These are phyloP conservation scores for Sylvilagus floridanus DNA, from an alignment of 2,797 vertebrate genomes.

Conservation along the genomic window DNA sequence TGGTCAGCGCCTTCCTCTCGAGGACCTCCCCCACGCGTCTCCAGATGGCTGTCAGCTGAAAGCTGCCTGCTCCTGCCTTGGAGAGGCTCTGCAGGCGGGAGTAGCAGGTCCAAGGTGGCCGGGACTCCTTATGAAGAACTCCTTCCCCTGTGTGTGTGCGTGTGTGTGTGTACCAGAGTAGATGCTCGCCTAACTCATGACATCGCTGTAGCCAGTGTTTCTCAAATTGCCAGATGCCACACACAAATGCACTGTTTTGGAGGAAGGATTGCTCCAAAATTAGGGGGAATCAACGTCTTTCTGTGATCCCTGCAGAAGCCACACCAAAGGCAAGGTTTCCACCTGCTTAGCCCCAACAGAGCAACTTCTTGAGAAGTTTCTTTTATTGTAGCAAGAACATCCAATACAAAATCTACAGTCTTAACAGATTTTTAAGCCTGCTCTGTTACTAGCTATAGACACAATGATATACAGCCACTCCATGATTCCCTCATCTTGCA, in stretches of 20 bases:
- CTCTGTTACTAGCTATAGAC: too few species aligned
- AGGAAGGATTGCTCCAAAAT: slow-evolving; percentile 95
- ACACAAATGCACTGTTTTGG: slow-evolving; percentile 94
- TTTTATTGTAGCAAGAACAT: background rate
- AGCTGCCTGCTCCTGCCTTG: background rate
- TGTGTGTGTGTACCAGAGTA: slow-evolving; percentile 88
- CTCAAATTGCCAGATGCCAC: slow-evolving; percentile 94
- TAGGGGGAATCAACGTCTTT: slow-evolving; percentile 94
- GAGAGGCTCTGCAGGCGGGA: background rate
- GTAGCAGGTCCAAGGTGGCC: background rate
- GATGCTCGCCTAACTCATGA: slow-evolving; percentile 94
- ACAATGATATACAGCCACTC: background rate
- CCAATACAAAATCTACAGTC: background rate
- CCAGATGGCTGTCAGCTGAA: background rate
- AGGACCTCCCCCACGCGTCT: too few species aligned
- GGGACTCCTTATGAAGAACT: background rate
- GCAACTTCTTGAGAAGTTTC: slow-evolving; percentile 71
- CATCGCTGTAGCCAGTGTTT: slow-evolving; percentile 94
- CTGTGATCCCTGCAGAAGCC: slow-evolving; percentile 94
- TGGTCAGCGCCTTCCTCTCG: background rate
- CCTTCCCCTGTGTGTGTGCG: too few species aligned
- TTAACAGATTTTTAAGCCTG: background rate
- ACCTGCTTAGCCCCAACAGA: slow-evolving; percentile 92
- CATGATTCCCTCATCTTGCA: background rate
- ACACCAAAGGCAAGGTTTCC: slow-evolving; percentile 89